Conservation (phyloP, 2,113 vertebrate genomes). For the Anolis sagrei region DNA sequence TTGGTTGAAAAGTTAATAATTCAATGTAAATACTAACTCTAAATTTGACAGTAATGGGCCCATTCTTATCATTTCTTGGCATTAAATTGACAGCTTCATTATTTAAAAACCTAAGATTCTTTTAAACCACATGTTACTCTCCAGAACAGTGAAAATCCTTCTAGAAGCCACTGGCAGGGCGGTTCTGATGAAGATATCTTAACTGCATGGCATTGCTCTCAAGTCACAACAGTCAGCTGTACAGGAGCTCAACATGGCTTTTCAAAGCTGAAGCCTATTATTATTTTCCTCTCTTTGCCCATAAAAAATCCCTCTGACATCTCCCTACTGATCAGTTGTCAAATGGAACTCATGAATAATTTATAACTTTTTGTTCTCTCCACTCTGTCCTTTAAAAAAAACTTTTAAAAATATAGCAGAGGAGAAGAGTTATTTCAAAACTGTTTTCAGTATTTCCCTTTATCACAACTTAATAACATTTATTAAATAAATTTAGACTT, state of each 20-base stretch:
- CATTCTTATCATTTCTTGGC: slow-evolving; percentile 45
- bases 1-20: slow-evolving; percentile 47
- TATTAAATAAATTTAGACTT: slow-evolving; percentile 35
- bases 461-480: background rate
- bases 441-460: slow-evolving; percentile 15
- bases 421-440: slow-evolving; percentile 38
- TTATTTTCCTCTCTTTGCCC: slow-evolving; percentile 39
- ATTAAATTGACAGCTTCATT: slow-evolving; percentile 65
- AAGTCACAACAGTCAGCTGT: slow-evolving; percentile 49
- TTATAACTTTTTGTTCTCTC: slow-evolving; percentile 56
- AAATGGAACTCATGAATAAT: slow-evolving; percentile 71
- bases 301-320: slow-evolving; percentile 46
- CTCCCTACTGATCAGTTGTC: slow-evolving; percentile 65
- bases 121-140: slow-evolving; percentile 42
- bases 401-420: slow-evolving; percentile 33
- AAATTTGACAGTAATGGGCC: slow-evolving; percentile 56
- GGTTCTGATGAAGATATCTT: slow-evolving; percentile 54
- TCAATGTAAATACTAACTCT: slow-evolving; percentile 57
- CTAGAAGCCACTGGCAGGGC: slow-evolving; percentile 44
- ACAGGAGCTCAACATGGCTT: slow-evolving; percentile 56
- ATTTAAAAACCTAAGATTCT: slow-evolving; percentile 58
- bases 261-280: slow-evolving; percentile 65
- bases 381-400: background rate
- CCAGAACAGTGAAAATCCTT: slow-evolving; percentile 33
- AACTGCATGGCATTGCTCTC: slow-evolving; percentile 22